phyloP scores from a whole-genome alignment of 2,113 vertebrate genomes.

The Steatornis caripensis region DNA sequence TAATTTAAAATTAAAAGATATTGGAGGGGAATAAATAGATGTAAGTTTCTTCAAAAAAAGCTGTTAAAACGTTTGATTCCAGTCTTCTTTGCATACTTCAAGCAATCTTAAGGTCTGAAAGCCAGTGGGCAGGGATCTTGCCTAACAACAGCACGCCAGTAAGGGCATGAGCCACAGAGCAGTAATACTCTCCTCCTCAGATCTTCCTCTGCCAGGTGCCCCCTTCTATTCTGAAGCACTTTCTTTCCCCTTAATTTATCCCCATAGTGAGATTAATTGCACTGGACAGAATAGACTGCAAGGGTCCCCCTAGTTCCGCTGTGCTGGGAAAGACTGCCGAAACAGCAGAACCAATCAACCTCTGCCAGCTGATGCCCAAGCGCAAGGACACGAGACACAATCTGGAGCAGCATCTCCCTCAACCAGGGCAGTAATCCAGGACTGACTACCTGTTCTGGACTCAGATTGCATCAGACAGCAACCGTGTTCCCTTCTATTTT shows the following conservation, averaged over 20 bases:
- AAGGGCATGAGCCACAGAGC: neutral
- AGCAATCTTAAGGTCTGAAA: neutral
- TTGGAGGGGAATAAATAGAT: neutral
- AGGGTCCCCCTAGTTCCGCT: neutral
- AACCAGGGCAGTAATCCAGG: neutral
- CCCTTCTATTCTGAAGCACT: neutral
- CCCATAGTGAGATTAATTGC: neutral
- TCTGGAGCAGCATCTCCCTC: neutral
- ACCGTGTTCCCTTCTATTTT: neutral
- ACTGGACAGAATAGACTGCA: neutral
- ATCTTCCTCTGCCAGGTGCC: neutral
- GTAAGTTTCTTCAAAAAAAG: neutral
- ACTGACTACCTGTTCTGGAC: neutral
- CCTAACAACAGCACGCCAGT: neutral
- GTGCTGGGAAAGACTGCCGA: neutral
- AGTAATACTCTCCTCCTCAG: neutral
- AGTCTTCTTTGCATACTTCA: neutral
- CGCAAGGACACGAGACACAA: neutral
- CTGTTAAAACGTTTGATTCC: neutral
- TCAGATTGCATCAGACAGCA: neutral
- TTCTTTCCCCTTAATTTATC: neutral
- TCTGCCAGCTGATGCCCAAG: neutral
- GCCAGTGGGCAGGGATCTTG: neutral
- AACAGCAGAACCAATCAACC: neutral
- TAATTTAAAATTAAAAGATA: neutral